Conservation (phyloP, 2,888 invertebrate species). For the Itoplectis maculator region DNA sequence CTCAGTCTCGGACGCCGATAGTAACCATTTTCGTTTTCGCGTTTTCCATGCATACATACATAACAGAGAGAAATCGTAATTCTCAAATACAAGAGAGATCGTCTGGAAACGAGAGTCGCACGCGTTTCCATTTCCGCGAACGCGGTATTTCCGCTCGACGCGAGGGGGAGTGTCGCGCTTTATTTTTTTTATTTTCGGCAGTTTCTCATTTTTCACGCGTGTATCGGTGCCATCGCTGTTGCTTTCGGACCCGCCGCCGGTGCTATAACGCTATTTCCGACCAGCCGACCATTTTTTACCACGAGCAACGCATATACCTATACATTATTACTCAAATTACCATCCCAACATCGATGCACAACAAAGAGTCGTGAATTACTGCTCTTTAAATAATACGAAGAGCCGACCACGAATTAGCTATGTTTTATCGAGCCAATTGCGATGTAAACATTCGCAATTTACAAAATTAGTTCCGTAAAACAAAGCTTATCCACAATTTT, state of each 20-base stretch:
- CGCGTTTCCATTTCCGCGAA: conserved; percentile 57
- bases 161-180: neutral
- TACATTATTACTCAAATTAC: conserved; percentile 1
- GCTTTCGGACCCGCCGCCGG: neutral
- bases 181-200: conserved; percentile 25
- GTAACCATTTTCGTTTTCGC: conserved; percentile 24
- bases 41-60: conserved; percentile 46
- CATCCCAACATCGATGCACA: neutral
- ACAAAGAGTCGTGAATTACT: neutral
- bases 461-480: no score
- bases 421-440: no score
- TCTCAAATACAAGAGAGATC: conserved; percentile 4
- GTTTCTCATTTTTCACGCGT: conserved; percentile 36
- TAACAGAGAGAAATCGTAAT: conserved; percentile 1
- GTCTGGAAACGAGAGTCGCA: conserved; percentile 49
- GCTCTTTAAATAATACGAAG: neutral
- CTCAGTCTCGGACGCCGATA: neutral
- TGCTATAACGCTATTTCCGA: neutral
- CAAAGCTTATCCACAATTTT: no score
- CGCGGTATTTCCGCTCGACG: conserved; percentile 30
- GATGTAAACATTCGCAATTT: no score
- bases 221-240: conserved; percentile 14
- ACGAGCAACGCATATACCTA: neutral
- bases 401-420: no score
- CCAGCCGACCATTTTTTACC: neutral